phyloP scores from a whole-genome alignment of 1,140 invertebrate genomes.

The Laodelphax striatellus region DNA sequence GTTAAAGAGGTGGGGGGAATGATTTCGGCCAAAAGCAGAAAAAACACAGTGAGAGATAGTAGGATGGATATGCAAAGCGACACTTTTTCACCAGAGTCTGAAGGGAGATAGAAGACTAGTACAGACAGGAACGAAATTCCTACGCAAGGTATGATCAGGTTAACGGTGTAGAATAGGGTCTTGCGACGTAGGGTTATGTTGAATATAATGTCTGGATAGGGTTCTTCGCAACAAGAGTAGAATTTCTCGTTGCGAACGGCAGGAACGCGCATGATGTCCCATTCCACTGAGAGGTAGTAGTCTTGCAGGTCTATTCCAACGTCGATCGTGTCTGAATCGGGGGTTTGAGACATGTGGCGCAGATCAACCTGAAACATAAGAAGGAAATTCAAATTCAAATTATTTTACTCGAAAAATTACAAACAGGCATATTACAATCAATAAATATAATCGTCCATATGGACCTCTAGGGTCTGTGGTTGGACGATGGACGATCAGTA shows the following conservation, averaged over 20 bases:
- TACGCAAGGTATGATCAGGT: slow-evolving; percentile 91
- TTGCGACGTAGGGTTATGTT: slow-evolving; percentile 92
- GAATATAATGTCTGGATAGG: slow-evolving; percentile 93
- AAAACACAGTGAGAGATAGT: slow-evolving; percentile 97
- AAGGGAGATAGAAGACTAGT: slow-evolving; percentile 96
- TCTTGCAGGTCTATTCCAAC: slow-evolving; percentile 86
- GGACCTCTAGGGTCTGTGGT: no score
- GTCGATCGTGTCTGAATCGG: slow-evolving; percentile 67
- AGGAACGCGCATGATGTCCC: slow-evolving; percentile 91
- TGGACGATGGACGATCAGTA: no score
- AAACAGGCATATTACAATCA: no score
- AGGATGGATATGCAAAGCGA: slow-evolving; percentile 97
- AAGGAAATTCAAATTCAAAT: background rate
- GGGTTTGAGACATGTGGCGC: slow-evolving; percentile 76
- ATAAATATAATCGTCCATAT: no score
- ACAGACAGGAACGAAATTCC: slow-evolving; percentile 95
- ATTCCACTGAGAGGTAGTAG: slow-evolving; percentile 93
- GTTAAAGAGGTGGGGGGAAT: slow-evolving; percentile 98
- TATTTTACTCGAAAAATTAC: no score
- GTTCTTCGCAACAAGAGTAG: slow-evolving; percentile 79
- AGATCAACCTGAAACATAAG: slow-evolving; percentile 65
- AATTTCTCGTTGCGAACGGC: slow-evolving; percentile 81
- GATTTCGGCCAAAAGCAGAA: slow-evolving; percentile 93
- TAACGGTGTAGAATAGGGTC: slow-evolving; percentile 89
- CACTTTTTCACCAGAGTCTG: slow-evolving; percentile 95